Evolutionary conservation across 2,113 vertebrate species (phyloP).

Genomic region (Struthidea cinerea): DNA sequence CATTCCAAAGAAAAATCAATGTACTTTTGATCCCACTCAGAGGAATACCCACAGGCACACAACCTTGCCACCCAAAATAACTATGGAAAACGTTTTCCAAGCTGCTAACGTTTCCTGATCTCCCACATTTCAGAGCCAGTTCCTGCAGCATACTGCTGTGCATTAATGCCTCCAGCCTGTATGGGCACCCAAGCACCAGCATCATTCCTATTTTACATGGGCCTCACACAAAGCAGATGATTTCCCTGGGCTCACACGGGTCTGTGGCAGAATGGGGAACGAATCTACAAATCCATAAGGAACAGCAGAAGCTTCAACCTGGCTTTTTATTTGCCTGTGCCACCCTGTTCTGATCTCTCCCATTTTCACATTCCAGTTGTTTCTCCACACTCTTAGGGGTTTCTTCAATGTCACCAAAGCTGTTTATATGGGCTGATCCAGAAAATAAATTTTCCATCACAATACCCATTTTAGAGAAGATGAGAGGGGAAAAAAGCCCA

Average conservation of each 20-base stretch:
- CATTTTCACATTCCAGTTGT: not conserved
- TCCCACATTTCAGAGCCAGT: not conserved
- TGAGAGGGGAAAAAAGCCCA: fast-evolving
- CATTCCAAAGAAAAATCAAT: not conserved
- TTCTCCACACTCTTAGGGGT: not conserved
- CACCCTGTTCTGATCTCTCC: not conserved
- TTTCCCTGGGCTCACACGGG: not conserved
- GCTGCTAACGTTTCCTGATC: not conserved
- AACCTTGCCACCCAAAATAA: not conserved
- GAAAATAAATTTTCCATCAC: not conserved
- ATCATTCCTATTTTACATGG: not conserved
- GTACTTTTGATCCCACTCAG: not conserved
- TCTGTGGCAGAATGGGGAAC: not conserved
- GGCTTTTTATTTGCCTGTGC: not conserved
- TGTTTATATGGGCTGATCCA: not conserved
- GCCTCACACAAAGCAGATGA: not conserved
- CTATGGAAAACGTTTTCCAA: not conserved
- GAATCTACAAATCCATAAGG: not conserved
- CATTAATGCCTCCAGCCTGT: not conserved
- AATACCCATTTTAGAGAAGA: not conserved
- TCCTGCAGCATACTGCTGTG: not conserved
- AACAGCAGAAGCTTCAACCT: not conserved
- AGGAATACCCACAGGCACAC: not conserved
- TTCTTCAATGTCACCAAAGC: not conserved
- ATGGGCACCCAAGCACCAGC: not conserved